A percentile compares a stretch with the other conserved stretches of the same genome.
phyloP scores from a whole-genome alignment of 64 coral and sea anemone species.

The Hydrozoanthus tunicans region DNA sequence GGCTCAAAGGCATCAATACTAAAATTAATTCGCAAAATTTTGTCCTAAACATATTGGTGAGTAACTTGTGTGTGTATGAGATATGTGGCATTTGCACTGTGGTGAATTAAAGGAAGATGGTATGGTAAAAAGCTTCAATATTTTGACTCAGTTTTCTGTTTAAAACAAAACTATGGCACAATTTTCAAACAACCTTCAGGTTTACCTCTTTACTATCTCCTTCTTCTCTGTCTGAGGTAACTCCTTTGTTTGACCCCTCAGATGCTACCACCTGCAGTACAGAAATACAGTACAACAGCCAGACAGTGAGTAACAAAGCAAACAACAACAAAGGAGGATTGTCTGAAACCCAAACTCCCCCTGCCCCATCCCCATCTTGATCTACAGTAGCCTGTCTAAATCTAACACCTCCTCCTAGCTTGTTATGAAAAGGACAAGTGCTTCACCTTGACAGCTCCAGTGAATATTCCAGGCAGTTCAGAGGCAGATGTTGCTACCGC shows the following conservation, averaged over 20 bases:
- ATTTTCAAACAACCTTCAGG: neutral
- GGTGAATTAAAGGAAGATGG: neutral
- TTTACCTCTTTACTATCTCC: slow-evolving; percentile 11
- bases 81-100: neutral
- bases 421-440: no score
- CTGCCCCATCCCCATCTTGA: no score
- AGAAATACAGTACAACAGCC: neutral
- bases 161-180: neutral
- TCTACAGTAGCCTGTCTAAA: no score
- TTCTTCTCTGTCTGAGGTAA: neutral
- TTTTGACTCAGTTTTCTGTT: neutral
- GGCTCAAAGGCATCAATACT: no score
- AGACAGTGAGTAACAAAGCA: neutral
- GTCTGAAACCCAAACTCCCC: no score
- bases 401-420: no score
- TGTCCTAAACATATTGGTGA: no score
- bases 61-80: neutral
- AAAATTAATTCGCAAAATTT: no score
- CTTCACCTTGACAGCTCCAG: slow-evolving; percentile 73
- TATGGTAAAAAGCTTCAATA: neutral
- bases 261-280: slow-evolving; percentile 17
- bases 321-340: no score
- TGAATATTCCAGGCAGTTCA: slow-evolving; percentile 79
- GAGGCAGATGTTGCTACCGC: slow-evolving; percentile 33
- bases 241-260: slow-evolving; percentile 7